Evolutionary conservation across 1,140 invertebrate species (phyloP), one percentile per base, ranked within the genome.

Genomic region (Ips nitidus): DNA sequence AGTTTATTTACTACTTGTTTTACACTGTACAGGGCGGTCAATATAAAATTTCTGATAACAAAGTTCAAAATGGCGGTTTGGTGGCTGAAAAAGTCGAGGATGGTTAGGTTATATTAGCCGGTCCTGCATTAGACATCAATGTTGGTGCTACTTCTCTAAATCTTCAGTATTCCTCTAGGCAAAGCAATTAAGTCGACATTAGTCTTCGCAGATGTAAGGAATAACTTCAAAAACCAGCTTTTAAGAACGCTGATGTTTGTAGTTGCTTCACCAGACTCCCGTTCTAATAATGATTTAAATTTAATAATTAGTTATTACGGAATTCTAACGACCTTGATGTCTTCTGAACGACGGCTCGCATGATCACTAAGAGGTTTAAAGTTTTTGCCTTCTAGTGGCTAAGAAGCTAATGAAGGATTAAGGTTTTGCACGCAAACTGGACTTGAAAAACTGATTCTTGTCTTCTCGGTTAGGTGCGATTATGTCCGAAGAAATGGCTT

Each of bases 191-290:
- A 61, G 39, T 40, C 47, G 4, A 52, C 67, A 69, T 69, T 69
- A 69, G 67, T 45, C 60, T 61, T 50, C 47, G 58, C 67, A 61
- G 67, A 69, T 62, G 59, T 62, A 69, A 39, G 43, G 56, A 62
- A 53, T 63, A 70, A 40, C 61, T 40, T 39, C 38, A 36, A 58
- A 66, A 45, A 58, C 47, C 41, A 8, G 42, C 8, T 50, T 37
- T 60, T 47, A 37, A 36, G 36, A 22, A 47, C 41, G 39, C 37
- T 47, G 52, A 57, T 56, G 50, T 42, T 41, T 7, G 63, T 39
- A 36, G 52, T 52, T 64, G 47, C 52, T 52, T 64, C 61, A 52
- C 39, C 36, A 4, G 38, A 22, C 60, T 50, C 47, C 39, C 22
- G 45, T 50, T 50, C 50, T 37, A 8, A 38, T 64, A 53, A 64